phyloP scores from a whole-genome alignment of 1,140 invertebrate genomes.

The Drosophila gunungcola region DNA sequence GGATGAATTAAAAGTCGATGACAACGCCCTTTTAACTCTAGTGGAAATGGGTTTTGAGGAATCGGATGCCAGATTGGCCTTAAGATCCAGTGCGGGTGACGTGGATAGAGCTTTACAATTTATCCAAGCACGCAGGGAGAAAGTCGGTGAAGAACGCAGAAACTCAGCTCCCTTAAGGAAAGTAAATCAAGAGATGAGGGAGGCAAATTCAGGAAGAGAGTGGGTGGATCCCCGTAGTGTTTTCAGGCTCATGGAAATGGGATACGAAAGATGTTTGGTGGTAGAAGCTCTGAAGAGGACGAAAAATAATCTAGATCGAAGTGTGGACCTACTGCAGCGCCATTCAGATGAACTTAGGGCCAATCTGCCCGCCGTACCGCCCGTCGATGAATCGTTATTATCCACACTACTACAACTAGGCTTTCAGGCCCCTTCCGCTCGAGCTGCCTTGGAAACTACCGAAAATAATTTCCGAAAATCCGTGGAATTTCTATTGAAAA shows the following conservation, averaged over 20 bases:
- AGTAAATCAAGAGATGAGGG: conserved; percentile 82
- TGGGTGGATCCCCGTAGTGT: conserved; percentile 84
- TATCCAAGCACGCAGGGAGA: conserved; percentile 86
- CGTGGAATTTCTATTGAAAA: conserved; percentile 86
- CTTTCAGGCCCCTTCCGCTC: conserved; percentile 86
- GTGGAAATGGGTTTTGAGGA: conserved; percentile 87
- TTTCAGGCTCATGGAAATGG: conserved; percentile 88
- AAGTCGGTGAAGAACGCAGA: conserved; percentile 85
- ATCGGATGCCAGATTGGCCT: conserved; percentile 88
- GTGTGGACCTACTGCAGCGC: conserved; percentile 64
- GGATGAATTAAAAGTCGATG: conserved; percentile 87
- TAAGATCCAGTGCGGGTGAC: conserved; percentile 88
- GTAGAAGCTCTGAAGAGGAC: conserved; percentile 87
- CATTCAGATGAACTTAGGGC: conserved; percentile 52
- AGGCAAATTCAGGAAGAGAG: conserved; percentile 36
- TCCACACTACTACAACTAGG: conserved; percentile 86
- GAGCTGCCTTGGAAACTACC: conserved; percentile 86
- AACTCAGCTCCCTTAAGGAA: conserved; percentile 85
- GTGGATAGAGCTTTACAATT: conserved; percentile 87
- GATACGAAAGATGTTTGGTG: conserved; percentile 87
- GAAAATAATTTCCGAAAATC: conserved; percentile 87
- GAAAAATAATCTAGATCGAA: conserved; percentile 87
- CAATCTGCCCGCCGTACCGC: conserved; percentile 40
- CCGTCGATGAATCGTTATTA: conserved; percentile 71
- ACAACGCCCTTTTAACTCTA: conserved; percentile 85